A percentile compares a stretch with the other conserved stretches of the same genome.
These are phyloP conservation scores for Epinephelus awoara DNA, from an alignment of 2,797 vertebrate genomes.

Conservation along the genomic window DNA sequence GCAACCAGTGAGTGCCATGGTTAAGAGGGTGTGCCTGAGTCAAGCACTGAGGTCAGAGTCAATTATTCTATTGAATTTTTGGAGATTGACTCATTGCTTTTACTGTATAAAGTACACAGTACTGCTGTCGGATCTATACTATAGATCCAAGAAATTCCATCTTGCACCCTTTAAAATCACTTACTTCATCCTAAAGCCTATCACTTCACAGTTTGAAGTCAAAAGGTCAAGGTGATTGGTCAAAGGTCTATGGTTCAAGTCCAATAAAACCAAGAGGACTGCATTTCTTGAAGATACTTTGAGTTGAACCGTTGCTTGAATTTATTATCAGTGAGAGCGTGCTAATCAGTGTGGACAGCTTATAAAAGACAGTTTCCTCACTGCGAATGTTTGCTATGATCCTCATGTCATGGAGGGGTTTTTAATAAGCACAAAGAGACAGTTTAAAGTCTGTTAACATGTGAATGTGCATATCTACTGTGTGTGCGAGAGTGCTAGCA, in stretches of 20 bases:
- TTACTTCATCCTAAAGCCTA: conserved; percentile 3
- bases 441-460: conserved; percentile 16
- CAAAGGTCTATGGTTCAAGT: conserved; percentile 54
- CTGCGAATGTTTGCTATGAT: conserved; percentile 23
- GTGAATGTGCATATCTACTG: conserved; percentile 8
- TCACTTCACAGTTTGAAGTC: conserved; percentile 21
- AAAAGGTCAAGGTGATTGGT: conserved; percentile 47
- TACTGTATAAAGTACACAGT: neutral
- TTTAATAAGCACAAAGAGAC: conserved; percentile 15
- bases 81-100: conserved; percentile 2
- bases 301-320: conserved; percentile 9
- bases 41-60: conserved; percentile 34
- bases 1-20: conserved; percentile 19
- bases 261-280: conserved; percentile 40
- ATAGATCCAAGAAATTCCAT: neutral
- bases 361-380: conserved; percentile 1
- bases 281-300: conserved; percentile 18
- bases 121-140: neutral
- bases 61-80: conserved; percentile 30
- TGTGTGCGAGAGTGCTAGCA: conserved; percentile 29
- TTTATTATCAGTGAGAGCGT: neutral
- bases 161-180: neutral
- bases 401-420: neutral
- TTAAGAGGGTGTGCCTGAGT: conserved; percentile 24
- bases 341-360: conserved; percentile 29